Evolutionary conservation across 2,113 vertebrate species (phyloP).

Genomic region (Diphyllodes magnificus): DNA sequence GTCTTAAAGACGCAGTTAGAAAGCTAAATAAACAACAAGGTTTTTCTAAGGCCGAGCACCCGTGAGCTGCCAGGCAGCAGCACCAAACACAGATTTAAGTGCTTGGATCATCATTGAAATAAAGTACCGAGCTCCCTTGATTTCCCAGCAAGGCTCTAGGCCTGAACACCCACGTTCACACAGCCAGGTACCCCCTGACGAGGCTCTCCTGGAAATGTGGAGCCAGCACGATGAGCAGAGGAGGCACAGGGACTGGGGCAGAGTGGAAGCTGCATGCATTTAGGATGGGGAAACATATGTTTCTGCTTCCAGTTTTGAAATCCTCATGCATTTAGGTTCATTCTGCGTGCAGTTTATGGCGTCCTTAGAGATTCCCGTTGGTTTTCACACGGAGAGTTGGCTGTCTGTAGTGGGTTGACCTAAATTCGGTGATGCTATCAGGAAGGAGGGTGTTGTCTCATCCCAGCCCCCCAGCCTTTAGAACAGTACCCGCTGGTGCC

Average conservation of each 20-base stretch:
- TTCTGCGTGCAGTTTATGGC: neutral
- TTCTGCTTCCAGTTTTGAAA: neutral
- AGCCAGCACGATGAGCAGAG: neutral
- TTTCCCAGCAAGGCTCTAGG: neutral
- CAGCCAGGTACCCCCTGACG: neutral
- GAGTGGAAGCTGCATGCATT: neutral
- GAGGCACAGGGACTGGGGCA: neutral
- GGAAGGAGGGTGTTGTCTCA: neutral
- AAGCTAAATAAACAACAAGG: constrained; percentile 5
- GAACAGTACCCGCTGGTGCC: neutral
- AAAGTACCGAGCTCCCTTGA: neutral
- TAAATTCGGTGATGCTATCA: neutral
- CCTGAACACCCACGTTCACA: rapidly evolving
- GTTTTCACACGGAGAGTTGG: neutral
- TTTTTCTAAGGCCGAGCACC: neutral
- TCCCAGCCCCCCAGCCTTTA: neutral
- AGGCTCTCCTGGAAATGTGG: neutral
- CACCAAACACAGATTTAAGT: neutral
- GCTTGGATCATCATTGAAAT: neutral
- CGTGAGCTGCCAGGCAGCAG: neutral
- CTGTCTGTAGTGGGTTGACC: too few species aligned
- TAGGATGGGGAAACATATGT: neutral
- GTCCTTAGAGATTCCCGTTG: neutral
- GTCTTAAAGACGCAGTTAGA: neutral
- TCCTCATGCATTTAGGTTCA: neutral